Base-by-base conservation (phyloP, 2,888 invertebrate genomes). In the Cerceris ruficornis region DNA sequence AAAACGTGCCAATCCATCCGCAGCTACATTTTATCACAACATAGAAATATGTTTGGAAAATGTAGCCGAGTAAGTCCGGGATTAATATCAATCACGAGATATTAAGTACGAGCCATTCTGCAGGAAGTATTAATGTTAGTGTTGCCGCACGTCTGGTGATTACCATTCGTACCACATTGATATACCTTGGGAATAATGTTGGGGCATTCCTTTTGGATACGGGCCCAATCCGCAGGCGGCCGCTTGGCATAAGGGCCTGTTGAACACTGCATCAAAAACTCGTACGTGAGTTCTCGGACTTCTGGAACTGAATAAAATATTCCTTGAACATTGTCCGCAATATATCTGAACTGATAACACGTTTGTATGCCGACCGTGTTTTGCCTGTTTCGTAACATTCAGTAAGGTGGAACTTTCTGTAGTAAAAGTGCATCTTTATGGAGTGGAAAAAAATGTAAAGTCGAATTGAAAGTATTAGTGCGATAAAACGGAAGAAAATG, bases 201-300 rank as follows among this genome's bases (percentile, higher is more conserved):
- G 14, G 94, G 94, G 88, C 93, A 93, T 76, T 94, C 93, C 82
- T 91, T 92, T 62, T 93, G 92, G 84, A 94, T 94, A 68, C 93
- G 92, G 66, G 93, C 92, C 94, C 94, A 94, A 86, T 94, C 94
- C 59, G 88, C 89, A 43, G 94, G 94, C 64, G 93, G 92, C 59
- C 91, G 88, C 80, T 93, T 92, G 83, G 94, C 94, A 65, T 93
- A 92, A 42, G 94, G 94, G 66, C 94, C 94, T 90, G 93, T 93
- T 68, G 94, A 93, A 88, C 94, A 93, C 66, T 93, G 92, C 77
- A 94, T 93, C 83, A 94, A 88, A 88, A 93, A 93, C 88, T 94
- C 94, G 79, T 92, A 92, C 28, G 92, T 91, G 81, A 92, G 89
- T 82, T 91, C 92, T 81, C 89, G 90, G 77, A 88, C 82, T 83